Conservation (phyloP, 2,888 invertebrate species). For the Tipula helvola region DNA sequence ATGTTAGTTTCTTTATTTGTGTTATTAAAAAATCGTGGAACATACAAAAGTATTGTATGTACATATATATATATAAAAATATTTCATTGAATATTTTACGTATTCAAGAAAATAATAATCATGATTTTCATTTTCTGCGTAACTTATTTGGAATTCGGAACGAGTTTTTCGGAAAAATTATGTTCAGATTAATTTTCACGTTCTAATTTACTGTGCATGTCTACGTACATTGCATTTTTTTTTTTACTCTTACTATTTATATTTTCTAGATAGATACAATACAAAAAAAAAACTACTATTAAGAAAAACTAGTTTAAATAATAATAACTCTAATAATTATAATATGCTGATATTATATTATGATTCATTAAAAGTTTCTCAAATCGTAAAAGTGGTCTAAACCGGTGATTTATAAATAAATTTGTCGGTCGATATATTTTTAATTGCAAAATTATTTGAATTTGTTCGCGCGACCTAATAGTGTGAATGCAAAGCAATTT, state of each 20-base stretch:
- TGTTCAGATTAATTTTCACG: neutral
- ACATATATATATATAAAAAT: neutral
- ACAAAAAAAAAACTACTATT: neutral
- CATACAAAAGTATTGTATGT: neutral
- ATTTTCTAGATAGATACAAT: neutral
- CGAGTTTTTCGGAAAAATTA: neutral
- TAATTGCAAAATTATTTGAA: neutral
- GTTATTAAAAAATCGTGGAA: neutral
- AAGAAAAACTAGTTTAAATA: neutral
- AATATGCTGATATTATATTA: neutral
- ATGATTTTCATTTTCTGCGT: neutral
- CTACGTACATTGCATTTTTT: neutral
- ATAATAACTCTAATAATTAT: neutral
- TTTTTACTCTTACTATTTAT: neutral
- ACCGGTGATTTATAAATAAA: neutral
- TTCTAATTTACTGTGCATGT: neutral
- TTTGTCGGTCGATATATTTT: neutral
- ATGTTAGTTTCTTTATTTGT: neutral
- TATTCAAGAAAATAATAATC: neutral
- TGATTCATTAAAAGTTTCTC: slow-evolving; percentile 4
- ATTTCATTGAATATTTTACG: neutral
- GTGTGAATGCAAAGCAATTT: neutral
- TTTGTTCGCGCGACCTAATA: neutral
- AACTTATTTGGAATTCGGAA: neutral
- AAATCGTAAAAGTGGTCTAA: neutral